phyloP scores from a whole-genome alignment of 1,140 invertebrate species.

The Pachypeltis micranthus region DNA sequence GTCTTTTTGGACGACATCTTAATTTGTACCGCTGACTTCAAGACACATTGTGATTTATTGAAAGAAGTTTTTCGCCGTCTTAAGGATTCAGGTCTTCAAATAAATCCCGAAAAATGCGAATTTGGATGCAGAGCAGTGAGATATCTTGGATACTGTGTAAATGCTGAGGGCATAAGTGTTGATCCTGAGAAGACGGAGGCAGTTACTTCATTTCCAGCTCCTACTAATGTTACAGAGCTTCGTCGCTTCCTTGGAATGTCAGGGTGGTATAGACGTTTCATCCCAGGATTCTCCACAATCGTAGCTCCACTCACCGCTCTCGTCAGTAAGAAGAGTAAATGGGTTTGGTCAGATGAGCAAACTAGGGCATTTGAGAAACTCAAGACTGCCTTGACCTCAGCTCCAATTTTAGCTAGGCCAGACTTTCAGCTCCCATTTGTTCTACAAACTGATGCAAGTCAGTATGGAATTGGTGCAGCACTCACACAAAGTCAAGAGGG shows the following conservation, averaged over 20 bases:
- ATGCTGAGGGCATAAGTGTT: too few relatives aligned
- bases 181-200: too few relatives aligned
- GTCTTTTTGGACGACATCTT: constrained; percentile 33
- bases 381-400: constrained; percentile 23
- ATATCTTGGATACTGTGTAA: constrained; percentile 18
- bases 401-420: constrained; percentile 24
- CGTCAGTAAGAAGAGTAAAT: constrained; percentile 25
- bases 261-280: constrained; percentile 35
- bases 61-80: constrained; percentile 15
- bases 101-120: background rate
- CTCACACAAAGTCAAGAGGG: constrained; percentile 27
- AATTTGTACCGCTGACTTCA: constrained; percentile 22
- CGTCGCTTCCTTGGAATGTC: constrained; percentile 37
- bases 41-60: constrained; percentile 7
- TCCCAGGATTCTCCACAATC: constrained; percentile 35
- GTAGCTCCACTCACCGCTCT: constrained; percentile 31
- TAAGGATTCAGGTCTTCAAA: background rate
- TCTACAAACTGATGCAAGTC: constrained; percentile 29
- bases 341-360: constrained; percentile 12
- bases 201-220: too few relatives aligned
- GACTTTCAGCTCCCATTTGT: constrained; percentile 27
- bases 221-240: too few relatives aligned
- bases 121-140: constrained; percentile 11
- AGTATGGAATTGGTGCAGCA: constrained; percentile 28
- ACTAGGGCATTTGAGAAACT: constrained; percentile 25